These are phyloP conservation scores for Puma concolor DNA, from an alignment of 2,113 vertebrate species.

Conservation along the genomic window DNA sequence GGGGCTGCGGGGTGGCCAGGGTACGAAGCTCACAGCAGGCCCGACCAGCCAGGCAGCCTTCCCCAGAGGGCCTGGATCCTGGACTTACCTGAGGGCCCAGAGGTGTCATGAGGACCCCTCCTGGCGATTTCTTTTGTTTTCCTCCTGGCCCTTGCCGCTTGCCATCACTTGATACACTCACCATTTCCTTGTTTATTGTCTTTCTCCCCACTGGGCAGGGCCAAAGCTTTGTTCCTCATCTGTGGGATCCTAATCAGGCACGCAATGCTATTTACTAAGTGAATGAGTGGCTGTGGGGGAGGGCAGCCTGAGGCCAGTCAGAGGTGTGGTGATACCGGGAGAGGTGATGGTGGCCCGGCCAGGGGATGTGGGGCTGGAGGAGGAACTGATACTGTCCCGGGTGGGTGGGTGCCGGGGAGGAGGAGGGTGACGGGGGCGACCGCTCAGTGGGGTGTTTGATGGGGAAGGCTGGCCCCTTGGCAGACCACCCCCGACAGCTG, in stretches of 20 bases:
- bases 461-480: neutral
- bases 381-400: no score
- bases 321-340: neutral
- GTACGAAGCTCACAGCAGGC: neutral
- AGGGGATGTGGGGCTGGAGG: neutral
- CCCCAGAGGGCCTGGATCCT: accelerated
- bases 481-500: accelerated
- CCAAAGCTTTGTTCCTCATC: neutral
- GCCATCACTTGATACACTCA: neutral
- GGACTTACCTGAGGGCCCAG: neutral
- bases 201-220: neutral
- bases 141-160: neutral
- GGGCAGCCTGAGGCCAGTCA: neutral
- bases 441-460: neutral
- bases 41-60: no score
- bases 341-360: neutral
- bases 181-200: neutral
- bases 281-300: accelerated
- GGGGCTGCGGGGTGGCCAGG: accelerated
- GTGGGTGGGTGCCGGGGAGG: neutral
- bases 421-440: neutral
- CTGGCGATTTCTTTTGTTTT: neutral
- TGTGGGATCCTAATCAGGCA: accelerated
- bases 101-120: no score
- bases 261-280: accelerated